Conservation (phyloP, 1,140 invertebrate species). For the Apis laboriosa region DNA sequence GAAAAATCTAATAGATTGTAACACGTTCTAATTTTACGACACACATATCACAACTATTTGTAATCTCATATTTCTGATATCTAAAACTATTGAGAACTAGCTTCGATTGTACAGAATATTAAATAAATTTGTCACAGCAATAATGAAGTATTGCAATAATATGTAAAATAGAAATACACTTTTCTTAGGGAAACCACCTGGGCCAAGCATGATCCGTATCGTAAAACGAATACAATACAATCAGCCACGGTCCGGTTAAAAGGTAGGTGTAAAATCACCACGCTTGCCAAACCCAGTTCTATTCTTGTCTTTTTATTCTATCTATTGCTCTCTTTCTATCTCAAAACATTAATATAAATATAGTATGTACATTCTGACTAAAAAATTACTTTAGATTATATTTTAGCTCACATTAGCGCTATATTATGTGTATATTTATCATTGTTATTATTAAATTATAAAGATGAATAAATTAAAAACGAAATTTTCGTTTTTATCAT, state of each 20-base stretch:
- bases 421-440: neutral
- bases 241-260: slow-evolving; percentile 38
- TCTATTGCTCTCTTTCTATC: slow-evolving; percentile 39
- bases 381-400: slow-evolving; percentile 6
- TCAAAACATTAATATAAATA: slow-evolving; percentile 10
- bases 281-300: slow-evolving; percentile 57
- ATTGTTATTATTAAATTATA: neutral
- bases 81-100: slow-evolving; percentile 26
- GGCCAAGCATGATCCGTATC: slow-evolving; percentile 55
- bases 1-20: slow-evolving; percentile 15
- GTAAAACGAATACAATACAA: slow-evolving; percentile 45
- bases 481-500: no score
- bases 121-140: slow-evolving; percentile 28
- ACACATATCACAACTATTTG: slow-evolving; percentile 44
- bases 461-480: neutral
- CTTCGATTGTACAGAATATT: slow-evolving; percentile 11
- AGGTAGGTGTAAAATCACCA: slow-evolving; percentile 50
- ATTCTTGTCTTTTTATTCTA: slow-evolving; percentile 50
- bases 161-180: slow-evolving; percentile 43
- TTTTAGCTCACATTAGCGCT: slow-evolving; percentile 16
- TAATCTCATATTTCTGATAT: slow-evolving; percentile 44
- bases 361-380: slow-evolving; percentile 1
- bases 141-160: slow-evolving; percentile 25
- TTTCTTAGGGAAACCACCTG: slow-evolving; percentile 43
- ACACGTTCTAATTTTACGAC: slow-evolving; percentile 61